Base-by-base conservation (phyloP, 2,797 vertebrate species). In the Cottoperca gobio region DNA sequence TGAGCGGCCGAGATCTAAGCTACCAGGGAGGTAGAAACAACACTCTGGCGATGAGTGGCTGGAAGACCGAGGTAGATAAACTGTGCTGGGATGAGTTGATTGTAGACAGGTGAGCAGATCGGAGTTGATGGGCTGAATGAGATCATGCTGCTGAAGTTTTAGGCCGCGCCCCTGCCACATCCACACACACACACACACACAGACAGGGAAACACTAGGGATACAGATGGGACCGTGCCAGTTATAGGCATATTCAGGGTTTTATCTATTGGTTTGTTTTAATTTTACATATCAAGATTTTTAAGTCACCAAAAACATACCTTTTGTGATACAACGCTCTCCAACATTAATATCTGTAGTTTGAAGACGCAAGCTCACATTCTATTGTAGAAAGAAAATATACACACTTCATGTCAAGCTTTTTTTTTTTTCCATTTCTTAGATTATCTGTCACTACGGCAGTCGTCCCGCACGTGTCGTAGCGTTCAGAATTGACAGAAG, bases 361-460 rank as follows among this genome's bases (percentile, higher is more conserved):
- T 49, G 2, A 40, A 40, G 0, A 23, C 2, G 23, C 23, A 0
- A 39, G 33, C 16, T 59, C 39, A 59, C 45, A 70, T 50, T 49
- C 45, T 49, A 12, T 12, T 2, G 10, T n/a, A n/a, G 26, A 67
- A 26, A 21, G 37, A 28, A 59, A 57, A 26, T 13, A 17, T 0
- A 31, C 8, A 6, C 10, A 14, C 11, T 49, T 35, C 4, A 6
- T 40, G 37, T 39, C 3, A 39, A 28, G 19, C 24, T 4, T 31
- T 12, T 57, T 35, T 49, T 17, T 4, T 68, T 39, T 39, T 60
- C 19, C 1, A 14, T 52, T 54, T 58, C 61, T 76, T 21, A 24
- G 19, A 62, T 77, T 57, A 53, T 65, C 53, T 37, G 1, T n/a
- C 75, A 31, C 39, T 45, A 21, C 43, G 67, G 28, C 16, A 14